phyloP scores from a whole-genome alignment of 2,797 vertebrate genomes.

The Fistularia tabacaria region DNA sequence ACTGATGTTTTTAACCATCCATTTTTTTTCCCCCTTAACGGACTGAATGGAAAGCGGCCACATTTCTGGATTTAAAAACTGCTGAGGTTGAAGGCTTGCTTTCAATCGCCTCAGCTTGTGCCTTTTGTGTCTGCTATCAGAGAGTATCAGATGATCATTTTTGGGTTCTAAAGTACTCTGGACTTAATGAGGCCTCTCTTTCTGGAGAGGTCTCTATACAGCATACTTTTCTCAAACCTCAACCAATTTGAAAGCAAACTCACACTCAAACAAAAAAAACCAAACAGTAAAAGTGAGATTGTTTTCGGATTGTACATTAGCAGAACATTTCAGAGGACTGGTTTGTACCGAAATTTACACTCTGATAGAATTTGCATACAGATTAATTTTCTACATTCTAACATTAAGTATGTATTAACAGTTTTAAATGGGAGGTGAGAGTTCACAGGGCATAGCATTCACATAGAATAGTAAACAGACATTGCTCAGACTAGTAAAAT shows the following conservation, averaged over 20 bases:
- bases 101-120: slow-evolving; percentile 23
- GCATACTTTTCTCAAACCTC: slow-evolving; percentile 46
- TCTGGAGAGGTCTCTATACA: slow-evolving; percentile 33
- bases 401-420: slow-evolving; percentile 38
- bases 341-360: slow-evolving; percentile 36
- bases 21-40: neutral
- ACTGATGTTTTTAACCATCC: neutral
- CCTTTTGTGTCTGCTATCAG: slow-evolving; percentile 24
- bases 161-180: slow-evolving; percentile 38
- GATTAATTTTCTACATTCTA: slow-evolving; percentile 60
- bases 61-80: slow-evolving; percentile 4
- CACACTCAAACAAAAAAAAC: slow-evolving; percentile 33
- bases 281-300: slow-evolving; percentile 24
- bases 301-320: slow-evolving; percentile 66
- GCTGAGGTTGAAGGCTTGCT: neutral
- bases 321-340: slow-evolving; percentile 49
- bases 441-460: slow-evolving; percentile 56
- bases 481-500: slow-evolving; percentile 45
- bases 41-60: neutral
- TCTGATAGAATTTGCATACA: slow-evolving; percentile 53
- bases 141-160: slow-evolving; percentile 25
- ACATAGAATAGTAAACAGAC: slow-evolving; percentile 60
- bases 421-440: slow-evolving; percentile 35
- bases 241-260: slow-evolving; percentile 37
- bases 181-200: slow-evolving; percentile 28